Percentiles rank a stretch among this genome's conserved stretches.
Conservation (phyloP, 2,888 invertebrate genomes). For the Diabrotica balteata region DNA sequence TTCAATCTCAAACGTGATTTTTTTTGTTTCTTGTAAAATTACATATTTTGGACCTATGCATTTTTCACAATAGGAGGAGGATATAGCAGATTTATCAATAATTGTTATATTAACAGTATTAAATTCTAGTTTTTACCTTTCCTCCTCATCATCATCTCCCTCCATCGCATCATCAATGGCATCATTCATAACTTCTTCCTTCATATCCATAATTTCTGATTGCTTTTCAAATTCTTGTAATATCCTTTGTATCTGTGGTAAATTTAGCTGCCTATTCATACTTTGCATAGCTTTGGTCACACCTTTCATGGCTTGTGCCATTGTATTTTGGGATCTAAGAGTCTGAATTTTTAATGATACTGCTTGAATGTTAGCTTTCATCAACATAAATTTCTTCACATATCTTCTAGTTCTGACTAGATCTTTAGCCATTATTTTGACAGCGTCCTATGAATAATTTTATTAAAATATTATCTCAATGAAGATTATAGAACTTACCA, state of each 20-base stretch:
- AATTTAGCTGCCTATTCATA: conserved; percentile 96
- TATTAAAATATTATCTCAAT: conserved; percentile 2
- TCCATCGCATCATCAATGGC: conserved; percentile 99
- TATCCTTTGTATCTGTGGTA: conserved; percentile 99
- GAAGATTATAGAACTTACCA: conserved; percentile 69
- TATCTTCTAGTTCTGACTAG: conserved; percentile 94
- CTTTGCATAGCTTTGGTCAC: conserved; percentile 98
- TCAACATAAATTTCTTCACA: conserved; percentile 97
- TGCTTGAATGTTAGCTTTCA: conserved; percentile 99
- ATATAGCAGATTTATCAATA: no score
- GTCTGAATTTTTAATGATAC: conserved; percentile 98
- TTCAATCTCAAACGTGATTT: no score
- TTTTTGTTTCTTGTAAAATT: no score
- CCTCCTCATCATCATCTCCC: conserved; percentile 97
- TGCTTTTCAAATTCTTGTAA: conserved; percentile 98
- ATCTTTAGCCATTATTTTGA: conserved; percentile 99
- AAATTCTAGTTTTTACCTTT: conserved; percentile 69
- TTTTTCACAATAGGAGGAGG: no score
- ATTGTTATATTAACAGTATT: no score
- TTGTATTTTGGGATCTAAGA: conserved; percentile 95
- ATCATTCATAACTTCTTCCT: conserved; percentile 99
- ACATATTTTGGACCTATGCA: no score
- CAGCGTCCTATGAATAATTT: conserved; percentile 79
- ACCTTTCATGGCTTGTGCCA: conserved; percentile 99
- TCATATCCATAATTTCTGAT: conserved; percentile 99